Percentiles rank a stretch among this genome's conserved stretches.
Evolutionary conservation across 1,140 invertebrate species (phyloP).

Genomic region (Paraescarpia echinospica): DNA sequence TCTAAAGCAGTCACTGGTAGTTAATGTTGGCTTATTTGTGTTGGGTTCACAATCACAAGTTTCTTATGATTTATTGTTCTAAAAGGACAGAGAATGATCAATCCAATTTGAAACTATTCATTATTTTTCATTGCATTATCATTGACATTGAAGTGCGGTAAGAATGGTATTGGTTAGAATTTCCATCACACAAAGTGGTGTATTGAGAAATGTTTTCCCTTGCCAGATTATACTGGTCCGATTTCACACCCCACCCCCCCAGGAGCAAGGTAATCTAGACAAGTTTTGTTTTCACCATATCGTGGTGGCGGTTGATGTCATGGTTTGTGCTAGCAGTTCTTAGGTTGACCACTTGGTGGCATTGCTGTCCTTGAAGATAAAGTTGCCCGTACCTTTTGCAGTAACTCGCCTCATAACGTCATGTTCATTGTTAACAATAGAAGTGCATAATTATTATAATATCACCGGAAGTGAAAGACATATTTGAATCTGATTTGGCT

Average conservation of each 20-base stretch:
- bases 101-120: not conserved
- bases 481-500: not conserved
- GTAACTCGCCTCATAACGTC: not conserved
- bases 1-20: not conserved
- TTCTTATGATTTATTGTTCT: not conserved
- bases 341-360: not conserved
- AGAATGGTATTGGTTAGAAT: not conserved
- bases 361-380: not conserved
- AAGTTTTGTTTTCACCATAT: not conserved
- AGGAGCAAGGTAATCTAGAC: not conserved
- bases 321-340: not conserved
- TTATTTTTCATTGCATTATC: not conserved
- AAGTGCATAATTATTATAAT: not conserved
- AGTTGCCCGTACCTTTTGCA: not conserved
- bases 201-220: constrained; percentile 1
- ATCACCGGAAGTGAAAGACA: not conserved
- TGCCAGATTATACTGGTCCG: not conserved
- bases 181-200: not conserved
- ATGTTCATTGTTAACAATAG: not conserved
- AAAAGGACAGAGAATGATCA: not conserved
- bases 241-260: not conserved
- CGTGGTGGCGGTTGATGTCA: not conserved
- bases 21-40: not conserved
- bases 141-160: not conserved
- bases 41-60: not conserved